Base-by-base conservation (phyloP, 1,140 invertebrate species). In the Protaetia brevitarsis region DNA sequence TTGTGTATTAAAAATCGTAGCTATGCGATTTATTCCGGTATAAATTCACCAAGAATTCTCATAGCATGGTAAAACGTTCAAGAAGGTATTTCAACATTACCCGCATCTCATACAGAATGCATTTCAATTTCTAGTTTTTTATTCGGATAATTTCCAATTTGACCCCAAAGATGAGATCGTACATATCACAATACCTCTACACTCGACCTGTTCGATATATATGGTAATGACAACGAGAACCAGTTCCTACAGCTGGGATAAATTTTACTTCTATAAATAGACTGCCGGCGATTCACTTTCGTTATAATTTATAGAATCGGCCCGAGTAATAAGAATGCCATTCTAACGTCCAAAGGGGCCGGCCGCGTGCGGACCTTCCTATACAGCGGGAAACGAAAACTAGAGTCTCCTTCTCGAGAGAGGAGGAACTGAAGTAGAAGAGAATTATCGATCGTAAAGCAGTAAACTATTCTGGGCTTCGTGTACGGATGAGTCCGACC, bases 231-330 rank as follows among this genome's bases (percentile, higher is more conserved):
- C 41, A 51, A 51, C 41, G 26, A 10, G 26, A 51, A 51, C 41
- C 13, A 51, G 41, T 51, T n/a, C n/a, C n/a, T n/a, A 13, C 19
- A 23, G 19, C 11, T 19, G 19, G 26, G 26, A 51, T 51, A 51
- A 51, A 51, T 51, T 51, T 51, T 19, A 16, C 41, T 51, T 23
- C 41, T 51, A 51, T 51, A 51, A 51, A 51, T 51, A 51, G 41
- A 51, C 19, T 51, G 41, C 19, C 13, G 16, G 41, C 41, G 41
- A 51, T 51, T 51, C 16, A 51, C 41, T 51, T 51, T 51, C 26
- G 41, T 51, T 51, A 51, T 51, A 51, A 51, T 51, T 23, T 51
- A 51, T 51, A 51, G 41, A 51, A 51, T 8, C 41, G 6, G 26
- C 26, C 41, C 13, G 5, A 23, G 19, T 51, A 51, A 51, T n/a